Percentiles rank a stretch among this genome's conserved stretches.
Conservation (phyloP, 2,797 vertebrate genomes). For the Hirundo rustica region DNA sequence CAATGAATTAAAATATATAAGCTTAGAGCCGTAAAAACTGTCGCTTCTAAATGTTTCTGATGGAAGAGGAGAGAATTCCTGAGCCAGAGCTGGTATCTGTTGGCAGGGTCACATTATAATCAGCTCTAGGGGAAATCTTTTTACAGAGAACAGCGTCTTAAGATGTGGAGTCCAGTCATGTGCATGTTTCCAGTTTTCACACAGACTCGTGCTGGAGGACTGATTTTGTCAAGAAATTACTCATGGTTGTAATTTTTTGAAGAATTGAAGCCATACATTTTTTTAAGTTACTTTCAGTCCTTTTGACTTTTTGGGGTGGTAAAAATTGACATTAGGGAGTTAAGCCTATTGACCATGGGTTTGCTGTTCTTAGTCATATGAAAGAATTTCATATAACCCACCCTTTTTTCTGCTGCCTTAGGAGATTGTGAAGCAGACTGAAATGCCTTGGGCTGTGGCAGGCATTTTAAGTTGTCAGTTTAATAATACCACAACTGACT, state of each 20-base stretch:
- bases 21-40: neutral
- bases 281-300: neutral
- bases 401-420: neutral
- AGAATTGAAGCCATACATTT: neutral
- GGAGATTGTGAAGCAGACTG: neutral
- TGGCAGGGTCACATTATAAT: neutral
- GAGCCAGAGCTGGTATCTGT: neutral
- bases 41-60: neutral
- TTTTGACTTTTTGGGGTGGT: neutral
- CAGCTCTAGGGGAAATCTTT: neutral
- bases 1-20: constrained; percentile 26
- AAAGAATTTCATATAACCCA: neutral
- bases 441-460: neutral
- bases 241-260: neutral
- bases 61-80: neutral
- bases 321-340: neutral
- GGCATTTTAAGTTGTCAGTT: neutral
- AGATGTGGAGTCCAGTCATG: neutral
- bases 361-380: neutral
- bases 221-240: neutral
- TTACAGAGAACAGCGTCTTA: neutral
- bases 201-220: neutral
- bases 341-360: neutral
- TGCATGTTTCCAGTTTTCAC: neutral
- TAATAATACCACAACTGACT: neutral